phyloP scores from a whole-genome alignment of 53 echinoderm and acorn worm species.

The Luidia sarsii region DNA sequence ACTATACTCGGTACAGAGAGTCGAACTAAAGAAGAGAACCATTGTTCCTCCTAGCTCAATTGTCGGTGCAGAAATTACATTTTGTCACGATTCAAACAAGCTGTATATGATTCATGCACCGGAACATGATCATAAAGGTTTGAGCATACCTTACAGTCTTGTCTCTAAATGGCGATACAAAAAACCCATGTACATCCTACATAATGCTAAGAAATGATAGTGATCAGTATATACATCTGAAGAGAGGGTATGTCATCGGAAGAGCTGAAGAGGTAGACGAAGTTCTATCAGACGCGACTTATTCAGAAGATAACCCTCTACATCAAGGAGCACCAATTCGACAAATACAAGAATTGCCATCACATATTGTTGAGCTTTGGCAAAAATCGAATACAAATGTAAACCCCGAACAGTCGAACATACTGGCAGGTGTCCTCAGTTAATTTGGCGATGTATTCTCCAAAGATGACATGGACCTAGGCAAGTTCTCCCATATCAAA shows the following conservation, averaged over 20 bases:
- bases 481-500: constrained; percentile 13
- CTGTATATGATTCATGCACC: constrained; percentile 5
- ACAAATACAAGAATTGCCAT: neutral
- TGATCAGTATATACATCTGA: neutral
- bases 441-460: constrained; percentile 17
- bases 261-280: neutral
- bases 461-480: too few species aligned
- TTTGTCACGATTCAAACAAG: neutral
- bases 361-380: neutral
- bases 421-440: neutral
- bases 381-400: neutral
- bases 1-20: constrained; percentile 15
- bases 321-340: neutral
- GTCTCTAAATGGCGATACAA: neutral
- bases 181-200: neutral
- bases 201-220: constrained; percentile 5
- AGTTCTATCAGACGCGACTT: neutral
- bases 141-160: constrained; percentile 2
- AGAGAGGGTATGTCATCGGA: neutral
- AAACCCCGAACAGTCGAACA: neutral
- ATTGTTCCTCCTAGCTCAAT: constrained; percentile 9
- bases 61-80: neutral
- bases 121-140: constrained; percentile 8
- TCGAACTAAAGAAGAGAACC: neutral
- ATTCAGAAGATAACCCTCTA: neutral